A percentile compares a stretch with the other conserved stretches of the same genome.
phyloP scores from a whole-genome alignment of 2,113 vertebrate species.

The Calyptomena viridis region DNA sequence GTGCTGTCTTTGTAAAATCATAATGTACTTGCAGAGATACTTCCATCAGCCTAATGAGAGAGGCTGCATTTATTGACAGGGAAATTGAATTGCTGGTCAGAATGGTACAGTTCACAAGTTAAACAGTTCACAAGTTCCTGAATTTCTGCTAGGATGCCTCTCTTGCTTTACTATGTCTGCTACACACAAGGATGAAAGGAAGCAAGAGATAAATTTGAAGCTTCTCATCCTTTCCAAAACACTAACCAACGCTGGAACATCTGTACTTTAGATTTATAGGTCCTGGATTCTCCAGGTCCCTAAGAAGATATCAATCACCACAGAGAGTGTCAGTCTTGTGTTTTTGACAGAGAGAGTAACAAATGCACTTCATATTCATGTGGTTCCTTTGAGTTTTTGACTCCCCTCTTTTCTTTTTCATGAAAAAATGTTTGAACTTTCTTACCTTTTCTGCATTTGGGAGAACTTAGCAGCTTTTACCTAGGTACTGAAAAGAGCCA shows the following conservation, averaged over 20 bases:
- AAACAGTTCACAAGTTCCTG: no score
- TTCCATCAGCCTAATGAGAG: background rate
- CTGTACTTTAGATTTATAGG: background rate
- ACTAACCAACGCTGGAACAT: background rate
- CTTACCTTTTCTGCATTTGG: background rate
- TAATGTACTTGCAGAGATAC: background rate
- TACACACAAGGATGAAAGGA: background rate
- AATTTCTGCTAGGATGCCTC: background rate
- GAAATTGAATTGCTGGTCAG: background rate
- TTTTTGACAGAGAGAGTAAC: background rate
- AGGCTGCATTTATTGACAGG: background rate
- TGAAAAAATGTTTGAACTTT: background rate
- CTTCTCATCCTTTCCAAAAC: background rate
- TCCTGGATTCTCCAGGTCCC: background rate
- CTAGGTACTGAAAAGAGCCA: background rate
- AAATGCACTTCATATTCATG: background rate
- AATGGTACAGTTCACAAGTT: fast-evolving
- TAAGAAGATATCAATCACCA: background rate
- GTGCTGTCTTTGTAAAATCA: background rate
- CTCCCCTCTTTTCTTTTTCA: fast-evolving
- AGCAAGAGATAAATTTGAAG: background rate
- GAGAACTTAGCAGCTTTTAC: background rate
- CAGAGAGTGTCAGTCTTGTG: fast-evolving
- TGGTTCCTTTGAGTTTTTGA: background rate
- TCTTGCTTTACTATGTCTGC: background rate